Percentiles rank a stretch among this genome's conserved stretches.
Evolutionary conservation across 2,797 vertebrate genomes (phyloP).

Genomic region (Hafferia zeledoni): DNA sequence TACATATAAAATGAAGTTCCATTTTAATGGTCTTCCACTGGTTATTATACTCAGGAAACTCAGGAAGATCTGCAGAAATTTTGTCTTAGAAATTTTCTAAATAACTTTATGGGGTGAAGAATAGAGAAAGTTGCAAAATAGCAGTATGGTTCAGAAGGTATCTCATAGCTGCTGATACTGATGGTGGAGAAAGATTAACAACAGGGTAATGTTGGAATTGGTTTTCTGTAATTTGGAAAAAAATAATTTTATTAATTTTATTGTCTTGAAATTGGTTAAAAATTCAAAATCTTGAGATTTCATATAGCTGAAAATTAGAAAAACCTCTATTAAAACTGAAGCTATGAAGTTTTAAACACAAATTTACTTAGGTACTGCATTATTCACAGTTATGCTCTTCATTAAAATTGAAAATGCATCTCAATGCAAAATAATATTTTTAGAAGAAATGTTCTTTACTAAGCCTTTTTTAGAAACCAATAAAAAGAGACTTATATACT

Average conservation of each 20-base stretch:
- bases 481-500: slow-evolving; percentile 35
- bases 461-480: slow-evolving; percentile 47
- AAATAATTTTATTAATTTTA: neutral
- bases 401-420: slow-evolving; percentile 31
- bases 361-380: neutral
- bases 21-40: neutral
- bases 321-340: neutral
- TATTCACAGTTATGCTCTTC: neutral
- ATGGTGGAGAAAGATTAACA: neutral
- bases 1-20: neutral
- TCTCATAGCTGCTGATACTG: neutral
- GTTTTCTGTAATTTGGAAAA: neutral
- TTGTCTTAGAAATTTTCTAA: neutral
- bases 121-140: neutral
- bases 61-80: neutral
- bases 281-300: neutral
- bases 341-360: neutral
- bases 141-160: neutral
- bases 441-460: slow-evolving; percentile 14
- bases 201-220: neutral
- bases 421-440: slow-evolving; percentile 22
- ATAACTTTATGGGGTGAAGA: neutral
- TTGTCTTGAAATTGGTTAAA: neutral
- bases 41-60: neutral
- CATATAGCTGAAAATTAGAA: neutral